Evolutionary conservation across 2,888 invertebrate genomes (phyloP), one percentile per base, ranked within the genome.

Genomic region (Calephelis perditalis): DNA sequence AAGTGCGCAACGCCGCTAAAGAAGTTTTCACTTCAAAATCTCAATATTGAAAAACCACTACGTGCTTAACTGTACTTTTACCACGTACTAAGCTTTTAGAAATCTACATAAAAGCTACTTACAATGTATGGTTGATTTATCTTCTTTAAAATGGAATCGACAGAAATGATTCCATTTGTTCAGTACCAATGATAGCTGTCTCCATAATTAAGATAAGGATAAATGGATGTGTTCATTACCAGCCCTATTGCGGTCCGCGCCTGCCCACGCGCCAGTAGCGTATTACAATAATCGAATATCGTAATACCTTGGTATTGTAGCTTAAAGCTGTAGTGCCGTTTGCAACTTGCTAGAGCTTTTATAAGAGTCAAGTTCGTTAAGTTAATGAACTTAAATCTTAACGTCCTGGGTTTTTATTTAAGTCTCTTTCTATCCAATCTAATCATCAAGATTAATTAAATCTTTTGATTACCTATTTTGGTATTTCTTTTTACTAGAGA

Each of bases 201-300:
- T 26, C 49, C 6, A 49, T 49, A 49, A 49, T 49, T 49, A 49
- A 49, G 49, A 49, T 49, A 49, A 49, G 49, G 12, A n/a, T 45
- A 45, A 43, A 12, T 58, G 11, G n/a, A 2, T 40, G 40, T 26
- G 37, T 40, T 43, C 37, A 35, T 36, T 44, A 35, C 5, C 57
- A 57, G 57, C 57, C 57, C 57, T 57, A 35, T 4, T 11, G 26
- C 56, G 7, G 9, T 15, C 7, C 12, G 6, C 15, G 11, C 40
- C 45, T 44, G 61, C 58, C 61, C 56, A 60, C 61, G 61, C 60
- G 60, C 56, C 47, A 57, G 26, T 57, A 44, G 57, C 44, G 35
- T 44, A 71, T 70, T 71, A 70, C 72, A 70, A 70, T 70, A 68
- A 66, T 67, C 67, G 68, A 68, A 68, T 62, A 67, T 68, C 65